Evolutionary conservation across 2,113 vertebrate genomes (phyloP).

Genomic region (Scartelaos histophorus): DNA sequence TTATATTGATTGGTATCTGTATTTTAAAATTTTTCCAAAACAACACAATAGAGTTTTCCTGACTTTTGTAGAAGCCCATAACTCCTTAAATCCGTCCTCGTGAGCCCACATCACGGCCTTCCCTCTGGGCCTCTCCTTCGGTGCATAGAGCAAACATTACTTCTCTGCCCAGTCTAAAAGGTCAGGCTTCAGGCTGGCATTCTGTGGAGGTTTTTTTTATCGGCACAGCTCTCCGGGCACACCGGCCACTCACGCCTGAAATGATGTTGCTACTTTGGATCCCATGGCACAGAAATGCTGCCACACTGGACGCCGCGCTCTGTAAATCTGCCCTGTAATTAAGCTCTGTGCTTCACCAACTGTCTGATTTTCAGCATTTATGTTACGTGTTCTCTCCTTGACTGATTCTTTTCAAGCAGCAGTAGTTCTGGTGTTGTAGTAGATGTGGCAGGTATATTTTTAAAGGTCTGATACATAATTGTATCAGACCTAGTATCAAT

Average conservation of each 20-base stretch:
- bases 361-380: not conserved
- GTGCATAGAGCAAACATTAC: conserved; percentile 28
- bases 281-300: conserved; percentile 43
- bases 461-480: not conserved
- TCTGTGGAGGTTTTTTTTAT: conserved; percentile 48
- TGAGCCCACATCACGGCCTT: not conserved
- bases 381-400: not conserved
- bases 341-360: not conserved
- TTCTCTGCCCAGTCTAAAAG: conserved; percentile 39
- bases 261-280: conserved; percentile 65
- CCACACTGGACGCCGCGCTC: conserved; percentile 43
- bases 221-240: conserved; percentile 49
- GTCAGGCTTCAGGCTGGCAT: conserved; percentile 67
- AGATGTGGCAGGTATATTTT: too few species aligned
- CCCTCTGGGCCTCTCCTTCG: conserved; percentile 28
- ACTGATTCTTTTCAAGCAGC: not conserved
- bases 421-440: not conserved
- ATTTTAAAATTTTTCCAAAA: too few species aligned
- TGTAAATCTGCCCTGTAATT: conserved; percentile 51
- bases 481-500: too few species aligned
- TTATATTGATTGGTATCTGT: too few species aligned
- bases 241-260: conserved; percentile 69
- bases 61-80: not conserved
- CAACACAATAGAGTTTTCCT: not conserved
- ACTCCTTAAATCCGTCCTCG: not conserved